Percentiles rank a stretch among this genome's conserved stretches.
phyloP scores from a whole-genome alignment of 2,113 vertebrate species.

The Chionomys nivalis region DNA sequence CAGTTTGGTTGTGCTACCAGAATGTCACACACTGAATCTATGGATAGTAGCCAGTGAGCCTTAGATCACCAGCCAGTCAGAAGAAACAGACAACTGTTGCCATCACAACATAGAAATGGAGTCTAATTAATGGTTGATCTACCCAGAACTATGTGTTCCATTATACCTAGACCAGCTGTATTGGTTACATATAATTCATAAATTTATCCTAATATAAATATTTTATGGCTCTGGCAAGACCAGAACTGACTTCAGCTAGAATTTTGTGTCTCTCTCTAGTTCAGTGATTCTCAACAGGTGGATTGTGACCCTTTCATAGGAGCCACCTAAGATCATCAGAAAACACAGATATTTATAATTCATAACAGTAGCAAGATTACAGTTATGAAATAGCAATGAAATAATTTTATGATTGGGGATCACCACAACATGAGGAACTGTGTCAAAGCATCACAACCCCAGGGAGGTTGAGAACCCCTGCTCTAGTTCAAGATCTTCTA shows the following conservation, averaged over 20 bases:
- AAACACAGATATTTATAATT: not conserved
- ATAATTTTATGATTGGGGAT: not conserved
- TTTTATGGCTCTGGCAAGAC: not conserved
- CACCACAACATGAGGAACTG: not conserved
- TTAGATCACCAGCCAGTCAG: not conserved
- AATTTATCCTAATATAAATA: constrained; percentile 24
- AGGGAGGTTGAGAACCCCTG: not conserved
- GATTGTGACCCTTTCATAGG: not conserved
- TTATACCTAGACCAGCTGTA: not conserved
- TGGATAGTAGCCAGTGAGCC: not conserved
- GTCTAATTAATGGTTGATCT: not conserved
- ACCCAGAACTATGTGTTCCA: not conserved
- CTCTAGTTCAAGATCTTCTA: not conserved
- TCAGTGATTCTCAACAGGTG: not conserved
- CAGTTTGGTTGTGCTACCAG: not conserved
- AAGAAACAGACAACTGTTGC: not conserved
- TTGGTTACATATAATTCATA: not conserved
- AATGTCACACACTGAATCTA: not conserved
- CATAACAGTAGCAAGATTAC: not conserved
- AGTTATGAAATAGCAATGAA: not conserved
- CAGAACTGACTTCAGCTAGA: not conserved
- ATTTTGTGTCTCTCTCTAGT: not conserved
- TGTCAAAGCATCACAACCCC: not conserved
- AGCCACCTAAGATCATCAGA: not conserved
- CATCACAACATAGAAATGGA: not conserved